A percentile compares a stretch with the other conserved stretches of the same genome.
Conservation (phyloP, 2,888 invertebrate species). For the Rhyacophila evoluta region DNA sequence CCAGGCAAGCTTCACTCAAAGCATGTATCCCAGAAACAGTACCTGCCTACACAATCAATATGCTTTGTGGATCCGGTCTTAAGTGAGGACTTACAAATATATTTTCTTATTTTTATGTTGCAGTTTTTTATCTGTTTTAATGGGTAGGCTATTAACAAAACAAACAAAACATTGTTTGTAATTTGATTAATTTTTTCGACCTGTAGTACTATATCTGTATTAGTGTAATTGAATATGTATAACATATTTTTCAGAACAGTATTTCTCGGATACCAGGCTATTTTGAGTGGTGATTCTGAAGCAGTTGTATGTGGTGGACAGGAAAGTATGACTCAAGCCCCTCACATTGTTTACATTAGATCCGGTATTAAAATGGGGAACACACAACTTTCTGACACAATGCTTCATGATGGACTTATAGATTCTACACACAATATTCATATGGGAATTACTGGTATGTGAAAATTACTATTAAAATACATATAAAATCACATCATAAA, state of each 20-base stretch:
- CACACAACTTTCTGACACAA: slow-evolving; percentile 80
- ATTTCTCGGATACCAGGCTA: slow-evolving; percentile 75
- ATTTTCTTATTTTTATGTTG: no score
- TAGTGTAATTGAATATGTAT: no score
- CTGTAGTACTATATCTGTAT: no score
- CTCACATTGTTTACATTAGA: slow-evolving; percentile 76
- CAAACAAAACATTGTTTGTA: no score
- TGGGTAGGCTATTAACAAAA: no score
- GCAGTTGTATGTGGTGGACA: slow-evolving; percentile 85
- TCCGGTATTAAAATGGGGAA: slow-evolving; percentile 77
- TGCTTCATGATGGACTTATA: slow-evolving; percentile 72
- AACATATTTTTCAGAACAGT: slow-evolving; percentile 70
- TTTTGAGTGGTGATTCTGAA: slow-evolving; percentile 73
- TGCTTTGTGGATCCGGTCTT: slow-evolving; percentile 87
- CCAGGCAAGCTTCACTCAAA: slow-evolving; percentile 79
- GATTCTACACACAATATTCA: slow-evolving; percentile 80
- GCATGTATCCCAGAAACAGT: slow-evolving; percentile 78
- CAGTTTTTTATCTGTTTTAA: no score
- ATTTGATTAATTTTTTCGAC: no score
- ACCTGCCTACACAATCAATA: slow-evolving; percentile 79
- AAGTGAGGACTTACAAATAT: slow-evolving; percentile 72
- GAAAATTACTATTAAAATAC: slow-evolving; percentile 1
- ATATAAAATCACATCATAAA: no score
- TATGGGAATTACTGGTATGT: slow-evolving; percentile 82
- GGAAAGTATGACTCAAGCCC: slow-evolving; percentile 84